These are phyloP conservation scores for Antechinus stuartii DNA, from an alignment of 2,113 vertebrate genomes.

Conservation along the genomic window DNA sequence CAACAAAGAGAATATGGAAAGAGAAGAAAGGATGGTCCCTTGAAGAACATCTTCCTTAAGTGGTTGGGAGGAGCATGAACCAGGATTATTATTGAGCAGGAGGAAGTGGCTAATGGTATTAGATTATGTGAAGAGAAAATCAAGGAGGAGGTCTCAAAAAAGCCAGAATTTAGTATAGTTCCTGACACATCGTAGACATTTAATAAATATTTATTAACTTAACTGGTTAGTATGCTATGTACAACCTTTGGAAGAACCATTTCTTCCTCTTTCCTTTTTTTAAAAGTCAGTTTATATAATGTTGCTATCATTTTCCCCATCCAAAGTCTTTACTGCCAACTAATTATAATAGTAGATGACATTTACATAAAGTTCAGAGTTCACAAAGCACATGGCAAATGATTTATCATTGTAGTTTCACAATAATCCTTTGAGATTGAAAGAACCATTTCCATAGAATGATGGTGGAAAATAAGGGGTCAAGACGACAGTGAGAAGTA, in stretches of 20 bases:
- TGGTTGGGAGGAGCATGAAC: background rate
- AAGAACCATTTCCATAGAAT: background rate
- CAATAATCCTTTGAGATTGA: too few species aligned
- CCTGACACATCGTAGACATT: background rate
- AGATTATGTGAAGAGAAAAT: background rate
- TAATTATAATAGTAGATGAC: too few species aligned
- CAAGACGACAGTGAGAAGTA: background rate
- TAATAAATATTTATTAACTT: constrained; percentile 1
- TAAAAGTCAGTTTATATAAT: too few species aligned
- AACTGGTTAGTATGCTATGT: background rate
- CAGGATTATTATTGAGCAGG: background rate
- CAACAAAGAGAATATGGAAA: background rate
- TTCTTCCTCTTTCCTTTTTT: background rate
- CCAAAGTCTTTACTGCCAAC: too few species aligned
- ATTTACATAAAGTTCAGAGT: too few species aligned
- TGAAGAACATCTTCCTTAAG: background rate
- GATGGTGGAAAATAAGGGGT: background rate
- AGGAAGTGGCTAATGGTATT: background rate
- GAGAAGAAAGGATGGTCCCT: background rate
- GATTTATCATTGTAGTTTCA: too few species aligned
- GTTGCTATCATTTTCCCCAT: too few species aligned
- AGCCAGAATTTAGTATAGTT: background rate
- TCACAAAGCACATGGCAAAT: too few species aligned
- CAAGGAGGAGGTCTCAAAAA: background rate
- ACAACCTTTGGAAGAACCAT: background rate